Evolutionary conservation across 2,888 invertebrate species (phyloP).

Genomic region (Lampropteryx suffumata): DNA sequence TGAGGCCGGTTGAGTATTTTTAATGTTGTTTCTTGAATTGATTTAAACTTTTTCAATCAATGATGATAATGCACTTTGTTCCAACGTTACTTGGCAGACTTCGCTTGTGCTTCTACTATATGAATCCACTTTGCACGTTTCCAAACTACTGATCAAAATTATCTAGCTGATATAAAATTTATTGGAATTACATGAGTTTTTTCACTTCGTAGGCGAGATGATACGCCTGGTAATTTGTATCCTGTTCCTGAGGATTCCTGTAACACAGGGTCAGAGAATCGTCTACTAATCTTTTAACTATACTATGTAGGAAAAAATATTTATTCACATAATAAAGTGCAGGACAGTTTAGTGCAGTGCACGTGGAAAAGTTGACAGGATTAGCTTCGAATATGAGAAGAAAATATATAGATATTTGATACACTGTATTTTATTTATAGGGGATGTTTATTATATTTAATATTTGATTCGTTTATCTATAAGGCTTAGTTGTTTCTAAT

Average conservation of each 20-base stretch:
- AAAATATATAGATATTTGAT: slow-evolving; percentile 36
- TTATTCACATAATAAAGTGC: slow-evolving; percentile 33
- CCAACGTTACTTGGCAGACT: slow-evolving; percentile 37
- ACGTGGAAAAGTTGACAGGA: slow-evolving; percentile 40
- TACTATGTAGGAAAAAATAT: slow-evolving; percentile 24
- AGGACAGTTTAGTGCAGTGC: slow-evolving; percentile 42
- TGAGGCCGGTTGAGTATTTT: background rate
- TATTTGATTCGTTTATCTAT: slow-evolving; percentile 3
- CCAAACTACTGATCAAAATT: slow-evolving; percentile 60
- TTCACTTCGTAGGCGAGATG: slow-evolving; percentile 99
- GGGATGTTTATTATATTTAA: slow-evolving; percentile 21
- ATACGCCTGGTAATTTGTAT: slow-evolving; percentile 98
- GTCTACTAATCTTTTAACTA: slow-evolving; percentile 29
- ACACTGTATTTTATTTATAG: slow-evolving; percentile 34
- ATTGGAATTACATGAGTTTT: slow-evolving; percentile 97
- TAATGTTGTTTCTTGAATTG: background rate
- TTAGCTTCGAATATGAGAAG: slow-evolving; percentile 25
- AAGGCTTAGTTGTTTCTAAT: slow-evolving; percentile 1
- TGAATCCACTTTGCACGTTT: slow-evolving; percentile 45
- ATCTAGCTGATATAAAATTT: slow-evolving; percentile 72
- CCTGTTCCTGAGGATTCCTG: slow-evolving; percentile 93
- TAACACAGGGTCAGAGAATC: slow-evolving; percentile 87
- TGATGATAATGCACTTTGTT: too few species aligned
- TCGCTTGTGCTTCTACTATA: slow-evolving; percentile 43
- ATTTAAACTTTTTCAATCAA: too few species aligned